Evolutionary conservation across 2,888 invertebrate species (phyloP), one percentile per base, ranked within the genome.

Genomic region (Asteroscopus sphinx): DNA sequence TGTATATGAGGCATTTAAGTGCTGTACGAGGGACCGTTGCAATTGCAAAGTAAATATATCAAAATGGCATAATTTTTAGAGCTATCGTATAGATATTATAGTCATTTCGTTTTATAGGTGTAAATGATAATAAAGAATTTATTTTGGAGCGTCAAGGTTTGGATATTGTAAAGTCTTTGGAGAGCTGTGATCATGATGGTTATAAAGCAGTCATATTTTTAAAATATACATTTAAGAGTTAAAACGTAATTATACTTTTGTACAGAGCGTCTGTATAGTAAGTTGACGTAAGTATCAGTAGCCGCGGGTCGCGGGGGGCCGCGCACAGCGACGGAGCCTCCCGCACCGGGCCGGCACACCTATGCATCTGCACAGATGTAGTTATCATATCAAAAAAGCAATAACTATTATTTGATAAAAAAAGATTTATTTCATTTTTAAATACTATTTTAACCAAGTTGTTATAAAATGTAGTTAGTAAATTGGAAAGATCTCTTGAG

Each of bases 121-220:
- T 93, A 93, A 90, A 90, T 92, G 90, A 91, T 91, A 76, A 76
- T 76, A 89, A 91, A 92, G 93, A 93, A 92, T 93, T 92, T 93
- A 93, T 93, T 93, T 93, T 91, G 93, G 93, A 89, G 89, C 83
- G 93, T 90, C 90, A 87, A 76, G 91, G 90, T 90, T 87, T 82
- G 92, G 90, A 91, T 91, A 90, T 88, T 87, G 93, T 89, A 90
- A 92, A 89, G 93, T 92, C 92, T 92, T 90, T 86, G 93, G 93
- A 91, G 90, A 91, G 93, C 93, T 94, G 93, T 94, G 93, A 94
- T 94, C 88, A 89, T 85, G 93, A 93, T 87, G 93, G 93, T 91
- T 92, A 92, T 90, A 93, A 93, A 87, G 90, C 91, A 94, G 93
- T 94, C 93, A 94, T 94, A 94, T 94, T 93, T 94, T 93, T 93